Evolutionary conservation across 2,113 vertebrate genomes (phyloP).

Genomic region (Craseonycteris thonglongyai): DNA sequence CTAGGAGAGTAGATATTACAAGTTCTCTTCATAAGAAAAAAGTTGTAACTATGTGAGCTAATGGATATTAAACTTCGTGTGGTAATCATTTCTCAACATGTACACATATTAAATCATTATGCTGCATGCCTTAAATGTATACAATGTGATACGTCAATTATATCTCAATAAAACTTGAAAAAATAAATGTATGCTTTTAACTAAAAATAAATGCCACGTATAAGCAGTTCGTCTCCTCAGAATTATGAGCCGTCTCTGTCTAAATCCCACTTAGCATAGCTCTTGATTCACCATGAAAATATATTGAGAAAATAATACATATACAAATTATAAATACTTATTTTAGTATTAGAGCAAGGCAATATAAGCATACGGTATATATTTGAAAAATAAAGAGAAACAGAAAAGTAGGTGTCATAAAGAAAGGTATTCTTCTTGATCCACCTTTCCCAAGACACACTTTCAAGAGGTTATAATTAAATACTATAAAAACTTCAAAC

Average conservation of each 20-base stretch:
- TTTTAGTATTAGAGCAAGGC: background rate
- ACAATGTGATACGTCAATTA: background rate
- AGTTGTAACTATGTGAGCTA: background rate
- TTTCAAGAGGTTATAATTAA: background rate
- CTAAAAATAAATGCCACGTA: background rate
- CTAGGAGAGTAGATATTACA: background rate
- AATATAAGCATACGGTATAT: background rate
- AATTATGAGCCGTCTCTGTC: background rate
- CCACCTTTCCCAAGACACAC: background rate
- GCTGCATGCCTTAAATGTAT: background rate
- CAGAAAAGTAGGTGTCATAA: background rate
- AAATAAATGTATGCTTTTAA: background rate
- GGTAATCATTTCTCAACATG: background rate
- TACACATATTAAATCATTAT: background rate
- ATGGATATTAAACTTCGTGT: background rate
- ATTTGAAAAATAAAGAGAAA: background rate
- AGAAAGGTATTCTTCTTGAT: background rate
- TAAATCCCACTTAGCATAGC: background rate
- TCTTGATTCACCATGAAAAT: background rate
- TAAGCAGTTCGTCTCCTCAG: background rate
- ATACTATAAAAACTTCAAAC: background rate
- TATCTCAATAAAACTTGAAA: background rate
- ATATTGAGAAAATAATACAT: background rate
- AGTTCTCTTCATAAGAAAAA: background rate
- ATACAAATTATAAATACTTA: background rate